Evolutionary conservation across 1,140 invertebrate genomes (phyloP).

Genomic region (Thalassaphorura encarpata): DNA sequence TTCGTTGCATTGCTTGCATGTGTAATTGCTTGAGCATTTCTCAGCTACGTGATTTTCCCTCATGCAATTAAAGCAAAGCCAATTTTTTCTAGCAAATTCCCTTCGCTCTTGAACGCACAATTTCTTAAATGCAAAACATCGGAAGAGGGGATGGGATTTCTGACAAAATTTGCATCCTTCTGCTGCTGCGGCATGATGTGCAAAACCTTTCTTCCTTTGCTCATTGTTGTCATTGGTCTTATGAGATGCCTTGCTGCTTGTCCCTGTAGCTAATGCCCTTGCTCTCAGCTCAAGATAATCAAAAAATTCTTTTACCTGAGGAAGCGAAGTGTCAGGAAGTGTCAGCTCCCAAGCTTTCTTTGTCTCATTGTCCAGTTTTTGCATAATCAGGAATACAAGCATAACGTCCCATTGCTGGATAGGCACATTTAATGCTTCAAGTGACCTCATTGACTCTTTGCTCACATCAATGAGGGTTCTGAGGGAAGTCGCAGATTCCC

Average conservation of each 20-base stretch:
- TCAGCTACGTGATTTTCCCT: neutral
- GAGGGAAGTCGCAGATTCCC: neutral
- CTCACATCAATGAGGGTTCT: neutral
- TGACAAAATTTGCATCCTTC: neutral
- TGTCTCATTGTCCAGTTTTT: conserved; percentile 8
- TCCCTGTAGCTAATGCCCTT: neutral
- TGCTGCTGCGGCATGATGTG: neutral
- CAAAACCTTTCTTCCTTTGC: neutral
- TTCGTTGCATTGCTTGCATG: neutral
- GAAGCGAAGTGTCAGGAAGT: neutral
- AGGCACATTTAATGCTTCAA: neutral
- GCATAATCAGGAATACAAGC: neutral
- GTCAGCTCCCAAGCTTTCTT: conserved; percentile 2
- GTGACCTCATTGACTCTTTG: neutral
- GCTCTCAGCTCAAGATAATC: neutral
- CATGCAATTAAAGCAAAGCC: neutral
- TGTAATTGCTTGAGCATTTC: neutral
- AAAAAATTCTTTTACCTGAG: neutral
- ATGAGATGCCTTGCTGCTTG: neutral
- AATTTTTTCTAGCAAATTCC: neutral
- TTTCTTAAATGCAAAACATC: neutral
- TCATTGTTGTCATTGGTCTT: neutral
- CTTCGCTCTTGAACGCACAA: neutral
- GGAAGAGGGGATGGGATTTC: neutral
- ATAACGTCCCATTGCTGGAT: conserved; percentile 2